A percentile compares a stretch with the other conserved stretches of the same genome.
phyloP scores from a whole-genome alignment of 1,140 invertebrate genomes.

The Glomeris maerens region DNA sequence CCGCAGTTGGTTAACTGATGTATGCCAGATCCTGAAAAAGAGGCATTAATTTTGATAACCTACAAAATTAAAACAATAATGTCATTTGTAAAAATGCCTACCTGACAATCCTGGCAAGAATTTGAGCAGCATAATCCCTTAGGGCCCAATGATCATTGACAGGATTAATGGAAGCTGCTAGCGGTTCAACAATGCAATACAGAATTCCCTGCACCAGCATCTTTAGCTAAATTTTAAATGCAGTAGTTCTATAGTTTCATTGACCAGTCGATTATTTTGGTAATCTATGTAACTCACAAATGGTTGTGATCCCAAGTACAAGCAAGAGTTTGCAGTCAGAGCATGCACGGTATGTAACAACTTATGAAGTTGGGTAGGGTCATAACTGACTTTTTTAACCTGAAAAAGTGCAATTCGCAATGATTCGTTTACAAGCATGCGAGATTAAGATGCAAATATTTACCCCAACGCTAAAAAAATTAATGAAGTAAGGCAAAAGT shows the following conservation, averaged over 20 bases:
- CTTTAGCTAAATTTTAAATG: constrained; percentile 19
- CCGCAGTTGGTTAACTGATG: constrained; percentile 25
- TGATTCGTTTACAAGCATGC: too few species aligned
- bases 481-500: constrained; percentile 29
- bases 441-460: too few species aligned
- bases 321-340: constrained; percentile 23
- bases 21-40: constrained; percentile 21
- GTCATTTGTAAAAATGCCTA: constrained; percentile 15
- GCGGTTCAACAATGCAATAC: constrained; percentile 29
- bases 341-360: constrained; percentile 25
- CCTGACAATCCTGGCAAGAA: constrained; percentile 28
- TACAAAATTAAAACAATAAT: constrained; percentile 3
- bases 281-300: too few species aligned
- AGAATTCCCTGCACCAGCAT: constrained; percentile 27
- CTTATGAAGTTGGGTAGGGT: constrained; percentile 26
- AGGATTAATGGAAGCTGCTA: constrained; percentile 27
- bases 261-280: background rate
- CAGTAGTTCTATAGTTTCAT: constrained; percentile 5
- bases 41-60: constrained; percentile 7
- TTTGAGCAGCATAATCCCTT: constrained; percentile 28
- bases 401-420: constrained; percentile 13
- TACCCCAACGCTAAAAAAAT: constrained; percentile 31
- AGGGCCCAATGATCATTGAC: constrained; percentile 30
- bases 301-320: constrained; percentile 27
- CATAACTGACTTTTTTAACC: constrained; percentile 30